Evolutionary conservation across 2,797 vertebrate genomes (phyloP).

Genomic region (Diplodus sargus): DNA sequence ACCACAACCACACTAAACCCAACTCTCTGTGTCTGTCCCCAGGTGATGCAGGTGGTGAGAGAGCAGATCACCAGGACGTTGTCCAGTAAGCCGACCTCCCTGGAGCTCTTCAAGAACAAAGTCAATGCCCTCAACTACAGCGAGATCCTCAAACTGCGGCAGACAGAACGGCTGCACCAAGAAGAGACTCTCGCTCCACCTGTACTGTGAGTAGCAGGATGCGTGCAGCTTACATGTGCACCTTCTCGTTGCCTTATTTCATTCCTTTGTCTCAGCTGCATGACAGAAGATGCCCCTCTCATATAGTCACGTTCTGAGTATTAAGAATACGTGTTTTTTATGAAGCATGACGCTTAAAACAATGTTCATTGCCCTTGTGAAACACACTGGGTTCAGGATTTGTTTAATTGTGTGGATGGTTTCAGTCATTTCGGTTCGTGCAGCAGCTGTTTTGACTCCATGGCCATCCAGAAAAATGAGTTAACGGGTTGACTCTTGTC

Average conservation of each 20-base stretch:
- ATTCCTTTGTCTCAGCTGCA: not conserved
- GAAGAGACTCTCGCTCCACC: slow-evolving; percentile 95
- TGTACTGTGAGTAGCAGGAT: slow-evolving; percentile 82
- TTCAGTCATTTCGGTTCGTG: not conserved
- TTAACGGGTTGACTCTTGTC: not conserved
- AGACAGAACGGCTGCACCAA: slow-evolving; percentile 95
- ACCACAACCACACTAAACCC: not conserved
- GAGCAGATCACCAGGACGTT: slow-evolving; percentile 96
- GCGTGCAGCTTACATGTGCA: not conserved
- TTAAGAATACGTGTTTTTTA: not conserved
- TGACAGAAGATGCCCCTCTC: not conserved
- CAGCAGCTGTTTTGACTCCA: not conserved
- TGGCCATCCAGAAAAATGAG: not conserved
- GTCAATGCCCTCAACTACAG: slow-evolving; percentile 94
- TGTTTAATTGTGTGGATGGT: not conserved
- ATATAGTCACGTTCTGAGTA: not conserved
- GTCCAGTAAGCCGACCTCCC: slow-evolving; percentile 91
- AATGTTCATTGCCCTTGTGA: not conserved
- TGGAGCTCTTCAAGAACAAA: slow-evolving; percentile 96
- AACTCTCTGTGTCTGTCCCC: slow-evolving; percentile 5
- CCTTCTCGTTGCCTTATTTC: too few relatives aligned
- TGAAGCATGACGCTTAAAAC: not conserved
- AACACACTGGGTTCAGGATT: not conserved
- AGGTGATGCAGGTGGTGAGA: slow-evolving; percentile 98
- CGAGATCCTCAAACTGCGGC: slow-evolving; percentile 95